A percentile compares a stretch with the other conserved stretches of the same genome.
phyloP scores from a whole-genome alignment of 2,113 vertebrate species.

The Tenebrosternarchus preto region DNA sequence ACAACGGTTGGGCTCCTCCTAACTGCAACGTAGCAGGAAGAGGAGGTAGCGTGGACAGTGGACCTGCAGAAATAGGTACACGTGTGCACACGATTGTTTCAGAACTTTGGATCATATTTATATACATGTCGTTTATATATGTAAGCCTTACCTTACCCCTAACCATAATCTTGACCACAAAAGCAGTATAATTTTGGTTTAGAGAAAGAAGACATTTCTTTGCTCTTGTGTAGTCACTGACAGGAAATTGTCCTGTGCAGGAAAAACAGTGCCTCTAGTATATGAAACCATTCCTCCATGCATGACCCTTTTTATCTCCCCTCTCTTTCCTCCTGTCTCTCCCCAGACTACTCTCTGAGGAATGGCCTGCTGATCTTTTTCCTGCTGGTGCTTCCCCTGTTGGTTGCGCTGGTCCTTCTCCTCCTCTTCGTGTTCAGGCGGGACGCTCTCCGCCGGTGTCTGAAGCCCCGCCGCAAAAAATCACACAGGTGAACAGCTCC shows the following conservation, averaged over 20 bases:
- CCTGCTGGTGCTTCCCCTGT: constrained; percentile 78
- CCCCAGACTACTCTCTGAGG: constrained; percentile 81
- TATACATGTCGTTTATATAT: no score
- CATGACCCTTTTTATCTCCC: no score
- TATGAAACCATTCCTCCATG: no score
- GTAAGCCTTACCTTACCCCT: no score
- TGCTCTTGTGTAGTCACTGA: no score
- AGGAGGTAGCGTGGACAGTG: constrained; percentile 85
- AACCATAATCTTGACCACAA: no score
- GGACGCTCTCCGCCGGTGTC: constrained; percentile 60
- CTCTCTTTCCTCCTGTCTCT: neutral
- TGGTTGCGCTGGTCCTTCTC: constrained; percentile 63
- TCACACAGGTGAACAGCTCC: constrained; percentile 49
- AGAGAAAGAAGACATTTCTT: no score
- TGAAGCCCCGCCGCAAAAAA: constrained; percentile 35
- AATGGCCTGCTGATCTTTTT: constrained; percentile 87
- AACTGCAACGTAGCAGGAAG: constrained; percentile 64
- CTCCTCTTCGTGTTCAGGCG: constrained; percentile 71
- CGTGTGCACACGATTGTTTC: neutral
- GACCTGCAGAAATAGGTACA: constrained; percentile 78
- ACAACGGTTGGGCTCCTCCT: constrained; percentile 76
- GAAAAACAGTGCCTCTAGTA: no score
- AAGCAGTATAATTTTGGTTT: no score
- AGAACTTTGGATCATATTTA: no score
- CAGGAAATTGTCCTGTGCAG: no score